phyloP scores from a whole-genome alignment of 2,888 invertebrate species.

The Argyresthia goedartella region DNA sequence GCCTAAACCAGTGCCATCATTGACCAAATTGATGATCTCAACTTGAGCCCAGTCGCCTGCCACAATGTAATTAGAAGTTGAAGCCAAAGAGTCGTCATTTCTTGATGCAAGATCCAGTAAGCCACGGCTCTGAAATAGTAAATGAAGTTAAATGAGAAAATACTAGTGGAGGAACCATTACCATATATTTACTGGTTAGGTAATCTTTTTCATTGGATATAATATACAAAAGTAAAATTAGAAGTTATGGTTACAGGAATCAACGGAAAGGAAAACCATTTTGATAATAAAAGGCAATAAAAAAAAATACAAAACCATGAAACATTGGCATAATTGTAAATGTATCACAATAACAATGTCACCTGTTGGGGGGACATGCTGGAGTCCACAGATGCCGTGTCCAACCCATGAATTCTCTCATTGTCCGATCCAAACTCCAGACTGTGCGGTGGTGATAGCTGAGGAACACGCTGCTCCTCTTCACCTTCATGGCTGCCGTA shows the following conservation, averaged over 20 bases:
- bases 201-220: too few species aligned
- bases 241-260: too few species aligned
- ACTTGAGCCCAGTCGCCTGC: conserved; percentile 96
- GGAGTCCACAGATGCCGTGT: conserved; percentile 82
- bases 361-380: conserved; percentile 88
- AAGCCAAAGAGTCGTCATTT: conserved; percentile 60
- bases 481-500: conserved; percentile 69
- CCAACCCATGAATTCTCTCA: conserved; percentile 88
- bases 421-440: conserved; percentile 82
- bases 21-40: conserved; percentile 96
- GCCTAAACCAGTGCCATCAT: conserved; percentile 97
- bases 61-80: conserved; percentile 59
- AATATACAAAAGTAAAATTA: too few species aligned
- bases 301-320: too few species aligned
- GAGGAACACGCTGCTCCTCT: conserved; percentile 86
- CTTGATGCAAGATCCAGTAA: conserved; percentile 75
- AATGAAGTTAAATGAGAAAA: too few species aligned
- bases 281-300: background rate
- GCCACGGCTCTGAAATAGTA: conserved; percentile 58
- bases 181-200: too few species aligned
- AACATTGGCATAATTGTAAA: too few species aligned
- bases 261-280: too few species aligned
- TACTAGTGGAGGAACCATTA: too few species aligned
- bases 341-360: conserved; percentile 1
- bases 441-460: conserved; percentile 82